phyloP scores from a whole-genome alignment of 1,140 invertebrate species.

The Cyrtorhinus lividipennis region DNA sequence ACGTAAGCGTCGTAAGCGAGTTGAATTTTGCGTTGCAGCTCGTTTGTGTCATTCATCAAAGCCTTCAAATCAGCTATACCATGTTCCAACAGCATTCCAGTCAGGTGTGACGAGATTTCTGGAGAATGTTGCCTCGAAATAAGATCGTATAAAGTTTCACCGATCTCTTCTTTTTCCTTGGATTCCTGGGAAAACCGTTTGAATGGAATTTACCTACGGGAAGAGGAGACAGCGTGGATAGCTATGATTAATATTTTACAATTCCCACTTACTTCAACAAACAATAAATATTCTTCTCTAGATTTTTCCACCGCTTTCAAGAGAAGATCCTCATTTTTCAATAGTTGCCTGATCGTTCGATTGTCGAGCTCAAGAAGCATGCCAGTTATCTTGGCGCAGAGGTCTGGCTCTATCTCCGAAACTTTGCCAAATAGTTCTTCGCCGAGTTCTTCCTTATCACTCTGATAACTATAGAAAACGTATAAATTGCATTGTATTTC shows the following conservation, averaged over 20 bases:
- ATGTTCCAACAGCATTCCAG: constrained; percentile 24
- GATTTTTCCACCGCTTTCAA: constrained; percentile 21
- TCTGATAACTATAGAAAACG: constrained; percentile 14
- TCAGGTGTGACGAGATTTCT: constrained; percentile 19
- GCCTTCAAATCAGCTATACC: background rate
- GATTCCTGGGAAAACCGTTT: constrained; percentile 6
- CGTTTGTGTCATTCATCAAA: constrained; percentile 5
- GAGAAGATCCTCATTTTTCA: constrained; percentile 15
- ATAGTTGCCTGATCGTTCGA: constrained; percentile 18
- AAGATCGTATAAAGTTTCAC: constrained; percentile 21
- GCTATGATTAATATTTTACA: too few species aligned
- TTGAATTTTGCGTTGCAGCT: constrained; percentile 14
- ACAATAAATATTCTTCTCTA: constrained; percentile 22
- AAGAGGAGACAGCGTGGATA: too few species aligned
- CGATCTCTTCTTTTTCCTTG: constrained; percentile 16
- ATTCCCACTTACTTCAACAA: background rate
- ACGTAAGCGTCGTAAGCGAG: constrained; percentile 14
- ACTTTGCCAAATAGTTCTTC: constrained; percentile 21
- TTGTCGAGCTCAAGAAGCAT: constrained; percentile 24
- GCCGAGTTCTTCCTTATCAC: constrained; percentile 21
- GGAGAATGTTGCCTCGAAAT: constrained; percentile 18
- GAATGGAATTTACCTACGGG: background rate
- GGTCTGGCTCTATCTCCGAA: constrained; percentile 17
- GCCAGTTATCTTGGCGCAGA: constrained; percentile 24
- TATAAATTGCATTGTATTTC: constrained; percentile 9